These are phyloP conservation scores for Chelonoidis abingdonii DNA, from an alignment of 2,113 vertebrate genomes.

Conservation along the genomic window DNA sequence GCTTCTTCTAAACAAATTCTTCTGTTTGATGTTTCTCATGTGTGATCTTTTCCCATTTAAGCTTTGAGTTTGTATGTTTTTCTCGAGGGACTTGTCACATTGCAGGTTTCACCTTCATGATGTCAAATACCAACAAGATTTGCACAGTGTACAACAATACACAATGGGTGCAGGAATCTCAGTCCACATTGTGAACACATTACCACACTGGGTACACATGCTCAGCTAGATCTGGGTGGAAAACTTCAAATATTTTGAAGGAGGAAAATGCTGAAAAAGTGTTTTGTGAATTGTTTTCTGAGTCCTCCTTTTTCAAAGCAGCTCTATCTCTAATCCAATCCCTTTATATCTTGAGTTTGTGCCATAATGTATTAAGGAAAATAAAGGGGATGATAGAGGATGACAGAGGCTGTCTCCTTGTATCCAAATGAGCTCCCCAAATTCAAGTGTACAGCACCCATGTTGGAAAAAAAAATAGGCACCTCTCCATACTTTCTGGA, in stretches of 20 bases:
- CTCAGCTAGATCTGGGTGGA: not conserved
- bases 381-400: not conserved
- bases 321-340: not conserved
- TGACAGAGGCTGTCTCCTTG: not conserved
- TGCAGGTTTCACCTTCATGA: not conserved
- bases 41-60: not conserved
- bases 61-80: not conserved
- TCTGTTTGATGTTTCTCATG: not conserved
- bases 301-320: not conserved
- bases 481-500: not conserved
- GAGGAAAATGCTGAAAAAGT: not conserved
- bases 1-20: not conserved
- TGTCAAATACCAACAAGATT: not conserved
- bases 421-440: not conserved
- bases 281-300: not conserved
- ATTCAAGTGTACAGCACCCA: fast-evolving
- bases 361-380: not conserved
- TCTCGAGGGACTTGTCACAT: not conserved
- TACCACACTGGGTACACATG: not conserved
- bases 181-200: not conserved
- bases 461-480: not conserved
- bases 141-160: not conserved
- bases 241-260: not conserved
- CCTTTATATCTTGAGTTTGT: not conserved
- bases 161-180: not conserved